Base-by-base conservation (phyloP, 1,140 invertebrate genomes). In the Drosophila busckii region DNA sequence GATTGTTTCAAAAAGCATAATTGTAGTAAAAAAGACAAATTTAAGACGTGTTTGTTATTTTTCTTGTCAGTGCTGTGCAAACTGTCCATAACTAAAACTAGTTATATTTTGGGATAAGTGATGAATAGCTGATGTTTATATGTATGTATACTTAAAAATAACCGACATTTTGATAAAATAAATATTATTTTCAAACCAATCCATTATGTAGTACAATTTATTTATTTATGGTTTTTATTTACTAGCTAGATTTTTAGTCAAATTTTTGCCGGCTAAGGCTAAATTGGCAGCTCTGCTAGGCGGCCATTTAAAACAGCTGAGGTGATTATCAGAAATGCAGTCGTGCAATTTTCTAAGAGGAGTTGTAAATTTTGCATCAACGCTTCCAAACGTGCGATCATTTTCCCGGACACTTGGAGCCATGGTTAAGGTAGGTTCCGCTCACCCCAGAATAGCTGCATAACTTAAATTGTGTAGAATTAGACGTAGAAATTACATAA, bases 391-490 rank as follows among this genome's bases (percentile, higher is more conserved):
- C 44, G 65, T 62, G 26, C 55, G 75, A 53, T 82, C 54, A 34
- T 59, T 78, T 13, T 82, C 69, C 31, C 70, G 29, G 75, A 82
- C 65, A 37, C 16, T 49, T 13, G 65, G 50, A 42, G 75, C 41
- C 34, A 82, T 82, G 75, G 75, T 82, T n/a, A 83, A 83, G 71
- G 75, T 82, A 59, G 31, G 64, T 75, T 42, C 12, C n/a, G n/a
- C 5, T 1, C 2, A 12, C 8, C 13, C 1, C 2, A 20, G 13
- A 17, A 2, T 8, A 26, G 19, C 5, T 2, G 2, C 1, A 1
- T n/a, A n/a, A 1, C 4, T 6, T 12, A 23, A 6, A 10, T 25
- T 8, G 6, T 6, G 8, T 9, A 16, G 10, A 40, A 34, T 40
- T 13, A 4, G 13, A 6, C 8, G 29, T 7, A 8, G 1, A 8